Evolutionary conservation across 1,140 invertebrate genomes (phyloP), one percentile per base, ranked within the genome.

Genomic region (Heliconius himera): DNA sequence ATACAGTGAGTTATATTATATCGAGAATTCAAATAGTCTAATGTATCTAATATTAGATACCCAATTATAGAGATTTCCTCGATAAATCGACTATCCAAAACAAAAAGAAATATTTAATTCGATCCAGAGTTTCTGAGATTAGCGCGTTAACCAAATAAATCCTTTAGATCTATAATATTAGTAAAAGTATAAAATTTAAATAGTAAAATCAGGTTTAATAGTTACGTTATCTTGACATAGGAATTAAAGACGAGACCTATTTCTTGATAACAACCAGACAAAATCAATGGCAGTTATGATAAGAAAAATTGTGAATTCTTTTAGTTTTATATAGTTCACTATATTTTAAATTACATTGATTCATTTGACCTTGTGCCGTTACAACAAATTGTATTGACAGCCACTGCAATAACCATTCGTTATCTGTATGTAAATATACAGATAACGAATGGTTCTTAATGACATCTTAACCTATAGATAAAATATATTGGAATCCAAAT

Each of bases 321-420:
- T 51, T 51, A 51, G 5, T 51, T 66, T 56, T 29, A 66, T 29
- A 11, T 29, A 29, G 26, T 66, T 29, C 26, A 29, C 0, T 29
- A 66, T 66, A 66, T 66, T 66, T 66, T 66, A 66, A 66, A 66
- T 66, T 66, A 66, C 26, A 66, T 66, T 66, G 60, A 66, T 66
- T 66, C n/a, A 66, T 66, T 66, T 66, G 60, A 66, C 60, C 60
- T 66, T 66, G 60, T 29, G 26, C 26, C 11, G 60, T 66, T 29
- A 66, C 60, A 66, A 66, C 60, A 66, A 66, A 66, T 29, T 66
- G 60, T 60, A 60, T 66, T 66, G 60, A 66, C 60, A 26, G 26
- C 26, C 60, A 66, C 26, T 29, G 60, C 26, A 26, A 66, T 60
- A 60, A 60, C 56, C 56, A 22, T 60, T 22, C 56, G 56, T 60